A percentile compares a stretch with the other conserved stretches of the same genome.
Evolutionary conservation across 2,113 vertebrate species (phyloP).

Genomic region (Typhlomys cinereus): DNA sequence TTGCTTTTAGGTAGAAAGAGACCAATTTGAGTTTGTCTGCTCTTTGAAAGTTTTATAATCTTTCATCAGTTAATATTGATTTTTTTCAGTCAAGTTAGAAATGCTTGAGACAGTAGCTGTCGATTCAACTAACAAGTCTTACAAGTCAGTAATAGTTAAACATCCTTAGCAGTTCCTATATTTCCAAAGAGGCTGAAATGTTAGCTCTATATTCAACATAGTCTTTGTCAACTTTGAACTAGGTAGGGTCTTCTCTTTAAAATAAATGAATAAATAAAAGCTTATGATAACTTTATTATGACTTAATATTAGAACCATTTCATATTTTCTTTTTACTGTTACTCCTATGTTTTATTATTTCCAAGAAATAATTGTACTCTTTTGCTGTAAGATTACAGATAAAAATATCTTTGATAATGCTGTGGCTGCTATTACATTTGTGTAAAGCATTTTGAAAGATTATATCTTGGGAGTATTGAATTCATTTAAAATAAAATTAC

Average conservation of each 20-base stretch:
- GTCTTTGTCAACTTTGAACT: neutral
- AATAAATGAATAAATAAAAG: neutral
- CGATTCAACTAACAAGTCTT: constrained; percentile 37
- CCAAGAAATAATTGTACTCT: neutral
- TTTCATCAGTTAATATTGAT: constrained; percentile 58
- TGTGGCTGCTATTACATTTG: neutral
- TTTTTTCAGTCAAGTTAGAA: constrained; percentile 54
- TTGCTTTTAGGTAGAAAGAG: neutral
- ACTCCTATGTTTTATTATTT: neutral
- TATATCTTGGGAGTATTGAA: neutral
- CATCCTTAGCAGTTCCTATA: neutral
- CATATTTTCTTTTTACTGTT: neutral
- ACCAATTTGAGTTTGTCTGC: constrained; percentile 6
- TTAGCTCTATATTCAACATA: neutral
- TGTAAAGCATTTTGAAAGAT: neutral
- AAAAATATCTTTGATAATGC: neutral
- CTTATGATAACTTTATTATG: neutral
- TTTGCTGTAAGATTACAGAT: neutral
- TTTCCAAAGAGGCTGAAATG: neutral
- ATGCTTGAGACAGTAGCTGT: constrained; percentile 14
- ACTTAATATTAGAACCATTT: neutral
- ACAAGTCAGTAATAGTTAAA: constrained; percentile 18
- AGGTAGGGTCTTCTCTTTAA: neutral
- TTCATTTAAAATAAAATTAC: neutral
- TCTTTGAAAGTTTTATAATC: constrained; percentile 47